These are phyloP conservation scores for Drosophila ficusphila DNA, from an alignment of 1,140 invertebrate genomes.

Conservation along the genomic window DNA sequence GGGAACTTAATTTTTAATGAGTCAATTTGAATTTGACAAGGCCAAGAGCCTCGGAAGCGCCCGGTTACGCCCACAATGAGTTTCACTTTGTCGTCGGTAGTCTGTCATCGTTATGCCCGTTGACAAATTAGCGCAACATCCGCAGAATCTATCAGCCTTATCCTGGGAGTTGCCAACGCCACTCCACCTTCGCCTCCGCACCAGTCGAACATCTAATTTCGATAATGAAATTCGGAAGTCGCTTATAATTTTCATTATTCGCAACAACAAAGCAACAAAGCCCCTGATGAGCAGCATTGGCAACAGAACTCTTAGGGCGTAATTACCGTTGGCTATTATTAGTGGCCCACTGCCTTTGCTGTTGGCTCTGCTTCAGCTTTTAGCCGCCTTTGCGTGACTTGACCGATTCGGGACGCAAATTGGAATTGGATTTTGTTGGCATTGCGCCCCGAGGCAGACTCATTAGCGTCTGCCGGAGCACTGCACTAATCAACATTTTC, in stretches of 20 bases:
- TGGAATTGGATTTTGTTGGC: slow-evolving; percentile 67
- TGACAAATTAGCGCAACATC: slow-evolving; percentile 79
- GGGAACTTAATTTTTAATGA: slow-evolving; percentile 81
- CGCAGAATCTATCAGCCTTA: slow-evolving; percentile 61
- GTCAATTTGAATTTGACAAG: slow-evolving; percentile 82
- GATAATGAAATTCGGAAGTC: slow-evolving; percentile 81
- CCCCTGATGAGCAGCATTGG: slow-evolving; percentile 17
- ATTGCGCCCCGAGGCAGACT: slow-evolving; percentile 42
- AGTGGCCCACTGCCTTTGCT: slow-evolving; percentile 34
- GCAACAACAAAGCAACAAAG: slow-evolving; percentile 64
- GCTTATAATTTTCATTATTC: slow-evolving; percentile 74
- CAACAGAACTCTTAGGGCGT: slow-evolving; percentile 62
- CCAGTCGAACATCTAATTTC: slow-evolving; percentile 70
- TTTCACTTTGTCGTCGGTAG: slow-evolving; percentile 59
- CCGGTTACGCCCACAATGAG: slow-evolving; percentile 65
- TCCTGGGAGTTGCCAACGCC: neutral
- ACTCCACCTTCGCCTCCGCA: neutral
- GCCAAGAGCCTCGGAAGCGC: slow-evolving; percentile 47
- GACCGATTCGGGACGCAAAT: slow-evolving; percentile 61
- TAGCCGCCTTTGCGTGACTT: slow-evolving; percentile 50
- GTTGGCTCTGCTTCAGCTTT: no score
- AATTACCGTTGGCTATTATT: slow-evolving; percentile 73
- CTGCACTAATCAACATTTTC: slow-evolving; percentile 66
- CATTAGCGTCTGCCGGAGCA: slow-evolving; percentile 51
- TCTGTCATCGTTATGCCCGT: slow-evolving; percentile 62